These are phyloP conservation scores for Acromyrmex charruanus DNA, from an alignment of 1,140 invertebrate species.

Conservation along the genomic window DNA sequence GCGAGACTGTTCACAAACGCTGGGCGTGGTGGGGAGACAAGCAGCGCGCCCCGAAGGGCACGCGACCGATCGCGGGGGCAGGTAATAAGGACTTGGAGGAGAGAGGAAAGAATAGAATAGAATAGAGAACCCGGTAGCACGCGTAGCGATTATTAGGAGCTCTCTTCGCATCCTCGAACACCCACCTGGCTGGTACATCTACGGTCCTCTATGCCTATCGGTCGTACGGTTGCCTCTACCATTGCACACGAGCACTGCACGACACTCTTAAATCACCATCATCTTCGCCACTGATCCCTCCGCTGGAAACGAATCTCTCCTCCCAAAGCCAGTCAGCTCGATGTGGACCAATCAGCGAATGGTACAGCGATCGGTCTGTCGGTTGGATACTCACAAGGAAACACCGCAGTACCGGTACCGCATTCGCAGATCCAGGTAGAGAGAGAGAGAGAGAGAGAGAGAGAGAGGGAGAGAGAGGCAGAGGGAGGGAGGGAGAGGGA, in stretches of 20 bases:
- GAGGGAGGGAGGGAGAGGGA: background rate
- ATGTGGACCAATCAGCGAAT: conserved; percentile 16
- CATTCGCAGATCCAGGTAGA: conserved; percentile 45
- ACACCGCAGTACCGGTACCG: background rate
- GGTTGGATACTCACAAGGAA: conserved; percentile 11
- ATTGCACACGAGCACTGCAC: conserved; percentile 82
- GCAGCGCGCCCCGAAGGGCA: conserved; percentile 39
- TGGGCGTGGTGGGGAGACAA: conserved; percentile 74
- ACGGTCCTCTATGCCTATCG: conserved; percentile 79
- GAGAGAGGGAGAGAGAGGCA: background rate
- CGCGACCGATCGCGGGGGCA: conserved; percentile 22
- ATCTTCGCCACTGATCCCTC: conserved; percentile 67
- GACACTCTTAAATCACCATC: conserved; percentile 81
- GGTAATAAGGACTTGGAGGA: background rate
- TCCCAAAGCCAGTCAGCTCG: conserved; percentile 7
- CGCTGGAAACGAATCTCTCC: conserved; percentile 7
- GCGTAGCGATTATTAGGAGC: conserved; percentile 11
- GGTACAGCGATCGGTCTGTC: background rate
- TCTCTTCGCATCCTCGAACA: conserved; percentile 23
- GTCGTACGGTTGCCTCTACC: conserved; percentile 77
- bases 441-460: background rate
- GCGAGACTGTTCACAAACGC: conserved; percentile 44
- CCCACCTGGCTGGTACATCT: conserved; percentile 85
- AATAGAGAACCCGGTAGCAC: background rate
- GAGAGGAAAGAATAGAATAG: background rate